These are phyloP conservation scores for Notiomystis cincta DNA, from an alignment of 2,113 vertebrate species.

Conservation along the genomic window DNA sequence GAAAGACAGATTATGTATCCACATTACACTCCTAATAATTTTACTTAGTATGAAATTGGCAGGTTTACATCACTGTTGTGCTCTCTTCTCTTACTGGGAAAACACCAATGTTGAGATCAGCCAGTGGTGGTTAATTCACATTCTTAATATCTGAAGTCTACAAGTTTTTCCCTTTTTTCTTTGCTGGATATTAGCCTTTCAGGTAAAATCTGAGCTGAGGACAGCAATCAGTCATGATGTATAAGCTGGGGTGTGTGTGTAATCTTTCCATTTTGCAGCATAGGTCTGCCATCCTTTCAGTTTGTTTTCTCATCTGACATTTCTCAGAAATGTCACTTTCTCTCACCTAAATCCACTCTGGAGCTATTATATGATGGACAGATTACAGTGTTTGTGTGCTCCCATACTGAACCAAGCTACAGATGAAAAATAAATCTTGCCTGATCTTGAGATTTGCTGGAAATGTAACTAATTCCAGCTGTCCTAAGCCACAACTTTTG, in stretches of 20 bases:
- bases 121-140: not conserved
- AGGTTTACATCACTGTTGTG: not conserved
- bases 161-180: not conserved
- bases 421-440: not conserved
- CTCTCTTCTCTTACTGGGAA: not conserved
- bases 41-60: not conserved
- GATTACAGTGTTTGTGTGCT: not conserved
- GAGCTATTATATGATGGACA: not conserved
- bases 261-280: not conserved
- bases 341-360: not conserved
- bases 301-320: not conserved
- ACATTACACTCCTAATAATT: not conserved
- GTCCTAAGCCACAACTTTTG: not conserved
- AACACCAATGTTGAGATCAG: not conserved
- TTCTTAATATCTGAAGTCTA: not conserved
- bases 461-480: not conserved
- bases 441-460: not conserved
- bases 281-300: not conserved
- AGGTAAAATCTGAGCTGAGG: not conserved
- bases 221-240: not conserved
- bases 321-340: conserved; percentile 31
- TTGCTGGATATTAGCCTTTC: not conserved
- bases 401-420: not conserved
- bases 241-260: not conserved
- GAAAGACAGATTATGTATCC: not conserved